phyloP scores from a whole-genome alignment of 2,888 invertebrate species.

The Micropterix aruncella region DNA sequence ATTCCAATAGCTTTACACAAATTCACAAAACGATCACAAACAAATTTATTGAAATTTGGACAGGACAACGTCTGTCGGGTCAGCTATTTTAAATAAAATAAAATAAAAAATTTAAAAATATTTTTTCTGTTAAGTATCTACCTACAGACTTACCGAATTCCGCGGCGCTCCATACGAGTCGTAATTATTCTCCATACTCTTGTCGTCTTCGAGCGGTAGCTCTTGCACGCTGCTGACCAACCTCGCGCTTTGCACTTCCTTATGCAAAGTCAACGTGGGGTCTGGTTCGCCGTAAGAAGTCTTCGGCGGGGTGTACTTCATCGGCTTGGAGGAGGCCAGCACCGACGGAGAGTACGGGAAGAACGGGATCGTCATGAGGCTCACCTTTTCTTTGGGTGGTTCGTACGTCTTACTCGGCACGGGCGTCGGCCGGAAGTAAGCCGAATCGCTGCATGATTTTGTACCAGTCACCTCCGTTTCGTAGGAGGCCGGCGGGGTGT shows the following conservation, averaged over 20 bases:
- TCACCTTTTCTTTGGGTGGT: background rate
- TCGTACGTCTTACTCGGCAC: background rate
- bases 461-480: constrained; percentile 1
- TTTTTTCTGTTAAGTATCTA: no score
- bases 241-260: background rate
- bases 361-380: background rate
- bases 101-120: no score
- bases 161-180: constrained; percentile 11
- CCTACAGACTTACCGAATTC: constrained; percentile 10
- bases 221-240: background rate
- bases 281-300: constrained; percentile 11
- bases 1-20: no score
- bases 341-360: background rate
- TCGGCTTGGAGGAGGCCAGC: background rate
- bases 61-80: no score
- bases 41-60: no score
- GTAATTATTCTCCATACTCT: constrained; percentile 7
- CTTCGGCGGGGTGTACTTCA: constrained; percentile 2
- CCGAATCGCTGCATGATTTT: constrained; percentile 2
- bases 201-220: constrained; percentile 6
- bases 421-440: background rate
- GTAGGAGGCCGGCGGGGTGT: background rate
- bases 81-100: no score
- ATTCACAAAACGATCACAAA: no score
- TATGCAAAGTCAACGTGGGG: constrained; percentile 4